Evolutionary conservation across 2,113 vertebrate genomes (phyloP), one percentile per base, ranked within the genome.

Genomic region (Himantopus leucocephalus): DNA sequence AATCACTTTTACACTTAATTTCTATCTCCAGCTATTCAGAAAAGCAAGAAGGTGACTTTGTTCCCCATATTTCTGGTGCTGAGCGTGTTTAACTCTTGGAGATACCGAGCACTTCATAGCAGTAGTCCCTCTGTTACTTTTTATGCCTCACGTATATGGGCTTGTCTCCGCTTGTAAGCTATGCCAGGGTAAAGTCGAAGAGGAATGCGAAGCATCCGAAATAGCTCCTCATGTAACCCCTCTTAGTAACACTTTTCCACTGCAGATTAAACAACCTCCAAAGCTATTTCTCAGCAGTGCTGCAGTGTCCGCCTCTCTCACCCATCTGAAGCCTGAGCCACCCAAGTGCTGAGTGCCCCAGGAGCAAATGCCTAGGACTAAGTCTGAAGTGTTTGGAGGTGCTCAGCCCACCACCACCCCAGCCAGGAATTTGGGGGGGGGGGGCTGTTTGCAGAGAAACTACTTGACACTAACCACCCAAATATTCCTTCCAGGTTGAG

Each of bases 401-500:
- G 56, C 56, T 71, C 74, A 79, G 41, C 29, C 66, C 64, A 58
- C 30, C 58, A 23, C 10, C 30, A 48, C 17, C 22, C 32, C 48
- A n/a, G 59, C 56, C 76, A 87, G 48, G 35, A 74, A 71, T 26
- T 21, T 45, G 6, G 14, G 24, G 30, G 18, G 32, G 19, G 58
- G 16, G 27, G 16, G 34, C 16, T 63, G 50, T 68, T 73, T 78
- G n/a, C 34, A 56, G 35, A 88, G 64, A 67, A 80, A 73, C 0
- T 2, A 14, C 39, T 70, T 47, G 60, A 78, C 32, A 45, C 52
- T 27, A 72, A 47, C 56, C 80, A 83, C 68, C 55, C 76, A 52
- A 66, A 71, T 64, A 73, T 83, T 96, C 95, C 45, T 96, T 45
- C 27, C 41, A 96, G 60, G 75, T 39, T 84, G 94, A 93, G 91